Evolutionary conservation across 1,140 invertebrate genomes (phyloP), one percentile per base, ranked within the genome.

Genomic region (Prorops nasuta): DNA sequence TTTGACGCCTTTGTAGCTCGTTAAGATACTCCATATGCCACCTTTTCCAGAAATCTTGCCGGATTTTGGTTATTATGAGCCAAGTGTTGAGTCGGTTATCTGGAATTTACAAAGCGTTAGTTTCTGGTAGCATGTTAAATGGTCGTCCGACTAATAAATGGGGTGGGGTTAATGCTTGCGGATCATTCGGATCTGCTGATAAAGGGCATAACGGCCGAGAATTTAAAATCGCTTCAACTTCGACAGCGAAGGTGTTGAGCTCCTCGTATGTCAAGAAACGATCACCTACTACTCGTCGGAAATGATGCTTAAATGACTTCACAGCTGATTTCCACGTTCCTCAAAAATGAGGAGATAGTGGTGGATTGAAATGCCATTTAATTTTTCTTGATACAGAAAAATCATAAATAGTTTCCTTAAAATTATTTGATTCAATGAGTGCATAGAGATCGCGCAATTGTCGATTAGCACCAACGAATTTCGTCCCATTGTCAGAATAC

Each of bases 91-190:
- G 44, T 3, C 43, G 37, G 35, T 58, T 63, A 15, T 38, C 35
- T 12, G 47, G 38, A 3, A 47, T 21, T 8, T 44, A 2, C 2
- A 31, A 19, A 1, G 58, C n/a, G 18, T 59, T 40, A 10, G 35
- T n/a, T 17, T 67, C 56, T 1, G 53, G 53, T 2, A 55, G 20
- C 2, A 19, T 44, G 0, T 35, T 48, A 0, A 63, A n/a, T 20
- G 55, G 28, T 10, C 32, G 16, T 10, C 59, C 64, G 28, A 69
- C 56, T 0, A 68, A n/a, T 18, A 69, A 64, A 32, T 64, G 55
- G 0, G 24, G 47, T 10, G 61, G 56, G 3, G 51, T 62, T 0
- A 62, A 35, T 3, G 49, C 47, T 12, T 10, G 19, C 1, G 52
- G 15, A 35, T 61, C 53, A 14, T 46, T 41, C 0, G 56, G 55